Evolutionary conservation across 1,140 invertebrate species (phyloP).

Genomic region (Diprion similis): DNA sequence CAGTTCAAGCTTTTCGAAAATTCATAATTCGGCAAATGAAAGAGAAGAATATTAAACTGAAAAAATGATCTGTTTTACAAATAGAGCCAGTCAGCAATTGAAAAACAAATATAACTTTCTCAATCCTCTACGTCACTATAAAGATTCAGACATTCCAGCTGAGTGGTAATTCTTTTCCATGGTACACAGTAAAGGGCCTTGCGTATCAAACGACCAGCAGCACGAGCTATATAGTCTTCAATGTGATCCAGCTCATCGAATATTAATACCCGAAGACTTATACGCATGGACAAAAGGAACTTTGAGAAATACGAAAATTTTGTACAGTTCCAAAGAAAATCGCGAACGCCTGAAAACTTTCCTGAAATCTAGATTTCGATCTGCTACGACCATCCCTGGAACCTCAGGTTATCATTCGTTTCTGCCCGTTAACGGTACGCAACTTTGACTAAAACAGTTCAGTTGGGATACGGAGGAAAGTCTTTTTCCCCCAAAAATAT

Average conservation of each 20-base stretch:
- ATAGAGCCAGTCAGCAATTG: constrained; percentile 29
- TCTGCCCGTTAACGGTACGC: constrained; percentile 3
- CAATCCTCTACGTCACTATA: constrained; percentile 28
- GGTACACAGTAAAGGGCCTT: constrained; percentile 39
- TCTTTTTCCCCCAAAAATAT: not conserved
- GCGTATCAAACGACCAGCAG: constrained; percentile 33
- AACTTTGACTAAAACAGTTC: constrained; percentile 8
- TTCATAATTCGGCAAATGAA: not conserved
- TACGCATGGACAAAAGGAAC: constrained; percentile 11
- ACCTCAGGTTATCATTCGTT: constrained; percentile 17
- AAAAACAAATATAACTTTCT: constrained; percentile 36
- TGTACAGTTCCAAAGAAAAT: constrained; percentile 12
- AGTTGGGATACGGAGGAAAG: not conserved
- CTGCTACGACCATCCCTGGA: constrained; percentile 19
- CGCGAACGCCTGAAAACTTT: not conserved
- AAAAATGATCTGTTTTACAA: constrained; percentile 29
- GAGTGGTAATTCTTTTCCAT: constrained; percentile 46
- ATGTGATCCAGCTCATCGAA: constrained; percentile 16
- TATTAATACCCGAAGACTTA: constrained; percentile 15
- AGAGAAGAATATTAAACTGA: constrained; percentile 5
- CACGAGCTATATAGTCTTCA: constrained; percentile 26
- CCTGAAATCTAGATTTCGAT: constrained; percentile 14
- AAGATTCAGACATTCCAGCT: constrained; percentile 38
- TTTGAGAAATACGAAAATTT: constrained; percentile 9
- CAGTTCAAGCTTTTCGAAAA: not conserved